Base-by-base conservation (phyloP, 2,113 vertebrate species). In the Perccottus glenii region DNA sequence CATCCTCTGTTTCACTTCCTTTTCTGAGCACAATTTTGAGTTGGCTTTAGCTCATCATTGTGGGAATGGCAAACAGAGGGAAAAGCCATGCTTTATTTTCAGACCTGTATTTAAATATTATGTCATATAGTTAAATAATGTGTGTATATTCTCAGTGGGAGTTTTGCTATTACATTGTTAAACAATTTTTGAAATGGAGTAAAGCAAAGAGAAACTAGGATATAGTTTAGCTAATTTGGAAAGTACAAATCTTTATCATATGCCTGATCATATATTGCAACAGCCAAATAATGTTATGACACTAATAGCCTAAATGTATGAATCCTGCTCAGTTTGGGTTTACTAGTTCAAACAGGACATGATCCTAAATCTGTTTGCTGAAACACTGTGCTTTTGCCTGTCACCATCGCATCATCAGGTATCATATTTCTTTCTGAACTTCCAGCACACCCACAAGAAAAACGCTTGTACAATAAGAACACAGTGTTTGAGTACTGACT, bases 1-100 rank as follows among this genome's bases (percentile, higher is more conserved):
- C 80, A 77, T 62, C 73, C 5, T 46, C 42, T 68, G 60, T 92
- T 92, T 92, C 91, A 88, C 85, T 93, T 92, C 92, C 75, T 75
- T 82, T 90, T 89, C 49, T 79, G 60, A 36, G 62, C 43, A 56
- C 70, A 67, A 78, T 44, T 35, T 32, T 45, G 9, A 1, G 42
- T 35, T 80, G n/a, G 40, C 67, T 80, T n/a, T 3, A 5, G 19
- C 4, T 35, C 14, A 44, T 50, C 50, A 67, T 68, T 53, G 67
- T 72, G 69, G 55, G 79, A 82, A 85, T 64, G 16, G 64, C 76
- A 83, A 74, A 50, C 56, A 71, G 12, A 73, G 44, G 6, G 50
- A 55, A 9, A 46, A 43, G 44, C 68, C 44, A 40, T 12, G 1
- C 10, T 70, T 45, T 74, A 55, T 77, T 82, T 73, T 75, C 48